Conservation (phyloP, 1,140 invertebrate species). For the Drosophila dunni region DNA sequence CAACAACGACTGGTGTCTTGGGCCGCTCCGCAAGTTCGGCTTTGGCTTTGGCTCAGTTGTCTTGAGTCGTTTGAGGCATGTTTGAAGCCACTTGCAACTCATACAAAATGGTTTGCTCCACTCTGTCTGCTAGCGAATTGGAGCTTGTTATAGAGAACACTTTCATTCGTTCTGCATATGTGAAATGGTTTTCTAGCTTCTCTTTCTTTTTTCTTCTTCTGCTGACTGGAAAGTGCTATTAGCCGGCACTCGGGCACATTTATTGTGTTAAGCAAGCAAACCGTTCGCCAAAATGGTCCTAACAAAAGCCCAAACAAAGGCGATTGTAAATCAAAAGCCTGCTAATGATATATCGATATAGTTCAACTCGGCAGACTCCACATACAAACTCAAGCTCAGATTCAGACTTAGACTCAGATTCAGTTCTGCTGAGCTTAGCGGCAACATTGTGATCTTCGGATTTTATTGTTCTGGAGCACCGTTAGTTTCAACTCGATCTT, state of each 20-base stretch:
- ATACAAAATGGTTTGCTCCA: slow-evolving; percentile 43
- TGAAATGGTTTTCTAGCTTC: slow-evolving; percentile 33
- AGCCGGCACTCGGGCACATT: slow-evolving; percentile 41
- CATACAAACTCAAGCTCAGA: slow-evolving; percentile 11
- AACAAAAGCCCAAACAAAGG: slow-evolving; percentile 67
- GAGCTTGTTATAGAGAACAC: slow-evolving; percentile 60
- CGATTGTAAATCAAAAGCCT: slow-evolving; percentile 77
- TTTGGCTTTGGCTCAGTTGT: slow-evolving; percentile 53
- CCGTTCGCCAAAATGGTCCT: slow-evolving; percentile 50
- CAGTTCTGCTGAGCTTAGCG: slow-evolving; percentile 18
- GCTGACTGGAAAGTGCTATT: slow-evolving; percentile 65
- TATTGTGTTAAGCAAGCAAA: slow-evolving; percentile 21
- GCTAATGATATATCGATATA: slow-evolving; percentile 81
- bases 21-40: slow-evolving; percentile 68
- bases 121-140: slow-evolving; percentile 40
- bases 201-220: slow-evolving; percentile 26
- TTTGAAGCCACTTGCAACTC: slow-evolving; percentile 61
- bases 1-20: slow-evolving; percentile 61
- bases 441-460: slow-evolving; percentile 61
- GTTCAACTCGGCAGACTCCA: slow-evolving; percentile 28
- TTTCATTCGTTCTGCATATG: slow-evolving; percentile 77
- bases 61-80: slow-evolving; percentile 65
- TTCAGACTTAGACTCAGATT: neutral
- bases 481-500: slow-evolving; percentile 54
- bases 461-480: slow-evolving; percentile 61